These are phyloP conservation scores for Lithobates sylvaticus DNA, from an alignment of 2,797 vertebrate genomes.

Conservation along the genomic window DNA sequence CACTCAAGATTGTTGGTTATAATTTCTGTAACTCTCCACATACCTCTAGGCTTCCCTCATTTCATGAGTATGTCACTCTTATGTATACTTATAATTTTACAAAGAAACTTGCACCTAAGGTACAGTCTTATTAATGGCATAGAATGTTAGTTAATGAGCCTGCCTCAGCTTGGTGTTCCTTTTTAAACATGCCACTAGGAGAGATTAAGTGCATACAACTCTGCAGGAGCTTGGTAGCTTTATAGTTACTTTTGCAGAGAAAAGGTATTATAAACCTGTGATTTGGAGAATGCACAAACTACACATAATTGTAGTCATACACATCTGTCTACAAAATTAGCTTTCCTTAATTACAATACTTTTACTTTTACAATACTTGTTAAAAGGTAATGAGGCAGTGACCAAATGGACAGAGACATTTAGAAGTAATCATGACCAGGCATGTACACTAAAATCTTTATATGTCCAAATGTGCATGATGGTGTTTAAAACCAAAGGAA, in stretches of 20 bases:
- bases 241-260: slow-evolving; percentile 28
- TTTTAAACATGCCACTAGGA: slow-evolving; percentile 37
- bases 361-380: slow-evolving; percentile 14
- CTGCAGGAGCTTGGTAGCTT: slow-evolving; percentile 40
- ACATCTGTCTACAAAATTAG: slow-evolving; percentile 12
- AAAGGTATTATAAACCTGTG: slow-evolving; percentile 37
- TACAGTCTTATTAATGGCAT: slow-evolving; percentile 14
- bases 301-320: background rate
- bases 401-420: background rate
- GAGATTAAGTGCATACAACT: slow-evolving; percentile 37
- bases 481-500: background rate
- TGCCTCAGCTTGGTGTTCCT: slow-evolving; percentile 48
- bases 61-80: background rate
- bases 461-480: background rate
- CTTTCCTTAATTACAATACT: slow-evolving; percentile 29
- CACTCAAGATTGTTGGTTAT: background rate
- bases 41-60: background rate
- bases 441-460: slow-evolving; percentile 3
- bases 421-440: slow-evolving; percentile 25
- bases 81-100: slow-evolving; percentile 11
- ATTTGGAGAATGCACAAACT: slow-evolving; percentile 9
- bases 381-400: slow-evolving; percentile 35
- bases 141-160: slow-evolving; percentile 45
- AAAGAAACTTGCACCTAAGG: slow-evolving; percentile 18
- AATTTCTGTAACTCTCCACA: background rate